A percentile compares a stretch with the other conserved stretches of the same genome.
phyloP scores from a whole-genome alignment of 2,797 vertebrate genomes.

The Phoxinus dragarum region DNA sequence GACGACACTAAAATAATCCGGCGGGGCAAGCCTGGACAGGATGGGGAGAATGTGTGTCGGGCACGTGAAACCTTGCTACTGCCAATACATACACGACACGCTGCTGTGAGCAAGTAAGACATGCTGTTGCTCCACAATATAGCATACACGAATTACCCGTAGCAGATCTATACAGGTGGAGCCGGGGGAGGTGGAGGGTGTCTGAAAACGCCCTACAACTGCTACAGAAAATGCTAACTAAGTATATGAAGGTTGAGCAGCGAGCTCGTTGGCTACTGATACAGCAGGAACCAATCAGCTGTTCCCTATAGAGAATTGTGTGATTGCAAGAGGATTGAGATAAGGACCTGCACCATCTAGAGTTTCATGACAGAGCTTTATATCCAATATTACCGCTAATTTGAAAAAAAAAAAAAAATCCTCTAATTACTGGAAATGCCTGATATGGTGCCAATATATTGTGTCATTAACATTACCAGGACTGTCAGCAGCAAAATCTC shows the following conservation, averaged over 20 bases:
- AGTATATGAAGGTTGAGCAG: background rate
- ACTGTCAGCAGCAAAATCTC: background rate
- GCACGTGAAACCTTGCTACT: constrained; percentile 10
- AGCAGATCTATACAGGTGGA: background rate
- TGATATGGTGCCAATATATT: background rate
- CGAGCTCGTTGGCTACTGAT: background rate
- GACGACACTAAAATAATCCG: constrained; percentile 72
- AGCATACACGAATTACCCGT: background rate
- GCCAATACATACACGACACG: background rate
- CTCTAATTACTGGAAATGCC: background rate
- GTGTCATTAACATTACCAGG: no score
- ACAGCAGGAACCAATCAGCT: background rate
- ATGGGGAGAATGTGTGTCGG: constrained; percentile 44
- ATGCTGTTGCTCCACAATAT: background rate
- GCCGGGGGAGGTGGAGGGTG: background rate
- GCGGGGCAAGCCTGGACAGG: constrained; percentile 74
- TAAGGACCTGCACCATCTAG: background rate
- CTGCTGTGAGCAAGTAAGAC: background rate
- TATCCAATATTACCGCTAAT: background rate
- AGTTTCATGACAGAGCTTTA: background rate
- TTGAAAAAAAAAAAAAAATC: background rate
- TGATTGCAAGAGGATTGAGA: background rate
- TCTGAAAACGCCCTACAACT: background rate
- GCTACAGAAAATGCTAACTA: background rate
- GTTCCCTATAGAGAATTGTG: background rate